These are phyloP conservation scores for Heliconius hortense DNA, from an alignment of 2,888 invertebrate genomes.

Conservation along the genomic window DNA sequence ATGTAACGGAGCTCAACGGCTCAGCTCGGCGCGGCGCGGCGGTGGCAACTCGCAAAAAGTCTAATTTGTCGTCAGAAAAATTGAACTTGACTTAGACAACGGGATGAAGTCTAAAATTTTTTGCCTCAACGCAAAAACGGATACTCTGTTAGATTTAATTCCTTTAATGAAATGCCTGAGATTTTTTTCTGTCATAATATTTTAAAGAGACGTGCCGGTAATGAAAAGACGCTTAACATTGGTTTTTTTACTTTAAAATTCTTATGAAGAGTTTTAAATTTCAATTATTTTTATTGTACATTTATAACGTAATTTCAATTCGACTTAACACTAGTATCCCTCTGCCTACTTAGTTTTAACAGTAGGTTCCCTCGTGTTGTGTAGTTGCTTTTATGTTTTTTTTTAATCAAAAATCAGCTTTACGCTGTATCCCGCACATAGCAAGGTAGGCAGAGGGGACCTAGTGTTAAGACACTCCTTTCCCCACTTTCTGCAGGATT, in stretches of 20 bases:
- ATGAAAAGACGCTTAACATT: not conserved
- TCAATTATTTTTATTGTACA: no score
- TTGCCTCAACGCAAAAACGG: not conserved
- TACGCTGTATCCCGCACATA: no score
- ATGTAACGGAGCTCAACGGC: constrained; percentile 31
- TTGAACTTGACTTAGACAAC: constrained; percentile 35
- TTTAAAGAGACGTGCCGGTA: not conserved
- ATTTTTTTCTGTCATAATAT: not conserved
- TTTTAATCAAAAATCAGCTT: no score
- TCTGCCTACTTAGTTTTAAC: no score
- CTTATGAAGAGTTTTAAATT: not conserved
- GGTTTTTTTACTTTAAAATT: not conserved
- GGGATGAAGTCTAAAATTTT: constrained; percentile 7
- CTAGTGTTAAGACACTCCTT: no score
- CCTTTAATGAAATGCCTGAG: not conserved
- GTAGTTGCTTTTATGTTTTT: no score
- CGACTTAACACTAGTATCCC: no score
- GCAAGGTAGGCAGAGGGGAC: no score
- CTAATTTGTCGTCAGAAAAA: constrained; percentile 31
- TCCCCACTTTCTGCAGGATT: no score
- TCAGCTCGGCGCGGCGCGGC: constrained; percentile 17
- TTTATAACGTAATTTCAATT: no score
- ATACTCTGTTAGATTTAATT: constrained; percentile 12
- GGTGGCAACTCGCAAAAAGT: constrained; percentile 29
- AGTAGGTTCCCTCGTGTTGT: no score